These are phyloP conservation scores for Sebastes cheni DNA, from an alignment of 2,797 vertebrate species.

Conservation along the genomic window DNA sequence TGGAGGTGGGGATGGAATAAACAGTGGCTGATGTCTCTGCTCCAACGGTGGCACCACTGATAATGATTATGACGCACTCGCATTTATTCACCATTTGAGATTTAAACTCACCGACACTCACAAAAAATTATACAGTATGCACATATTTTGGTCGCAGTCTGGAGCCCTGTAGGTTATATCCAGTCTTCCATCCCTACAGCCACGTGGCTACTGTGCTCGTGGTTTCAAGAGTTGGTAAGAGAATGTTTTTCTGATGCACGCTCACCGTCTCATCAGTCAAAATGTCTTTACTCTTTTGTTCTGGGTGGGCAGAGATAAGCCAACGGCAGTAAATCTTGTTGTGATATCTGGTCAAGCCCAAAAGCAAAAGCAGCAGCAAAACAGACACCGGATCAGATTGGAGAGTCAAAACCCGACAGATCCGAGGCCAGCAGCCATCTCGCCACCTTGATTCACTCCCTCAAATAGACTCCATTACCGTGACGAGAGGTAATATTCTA, in stretches of 20 bases:
- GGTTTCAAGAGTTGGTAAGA: not conserved
- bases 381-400: constrained; percentile 7
- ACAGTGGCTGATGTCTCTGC: not conserved
- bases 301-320: constrained; percentile 8
- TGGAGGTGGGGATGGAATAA: not conserved
- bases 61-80: not conserved
- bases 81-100: too few species aligned
- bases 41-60: not conserved
- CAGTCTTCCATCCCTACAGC: not conserved
- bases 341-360: constrained; percentile 18
- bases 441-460: constrained; percentile 37
- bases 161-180: not conserved
- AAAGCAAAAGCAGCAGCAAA: constrained; percentile 17
- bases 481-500: constrained; percentile 66
- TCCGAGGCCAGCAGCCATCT: constrained; percentile 4
- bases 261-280: not conserved
- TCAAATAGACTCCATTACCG: constrained; percentile 56
- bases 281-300: constrained; percentile 14
- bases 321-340: constrained; percentile 12
- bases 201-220: not conserved
- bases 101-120: too few species aligned
- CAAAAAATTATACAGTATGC: too few species aligned
- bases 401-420: constrained; percentile 10
- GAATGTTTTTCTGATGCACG: not conserved
- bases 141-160: not conserved